Conservation (phyloP, 2,888 invertebrate species). For the Andrena trimmerana region DNA sequence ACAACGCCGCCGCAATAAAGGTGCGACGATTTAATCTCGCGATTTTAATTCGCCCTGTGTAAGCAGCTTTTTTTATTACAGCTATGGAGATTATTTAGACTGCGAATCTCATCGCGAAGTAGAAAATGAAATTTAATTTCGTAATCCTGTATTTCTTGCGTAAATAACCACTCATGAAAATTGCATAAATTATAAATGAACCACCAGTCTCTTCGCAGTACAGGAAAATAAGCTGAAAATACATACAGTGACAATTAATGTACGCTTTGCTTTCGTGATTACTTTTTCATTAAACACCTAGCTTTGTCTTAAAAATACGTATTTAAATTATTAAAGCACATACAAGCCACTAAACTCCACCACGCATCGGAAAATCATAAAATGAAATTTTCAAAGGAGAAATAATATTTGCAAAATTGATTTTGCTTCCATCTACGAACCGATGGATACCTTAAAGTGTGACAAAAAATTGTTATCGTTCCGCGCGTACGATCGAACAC, state of each 20-base stretch:
- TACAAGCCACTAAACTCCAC: no score
- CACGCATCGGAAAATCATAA: background rate
- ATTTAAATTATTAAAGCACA: background rate
- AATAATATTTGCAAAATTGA: no score
- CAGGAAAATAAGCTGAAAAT: background rate
- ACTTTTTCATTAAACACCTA: no score
- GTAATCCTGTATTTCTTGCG: background rate
- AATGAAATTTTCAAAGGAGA: background rate
- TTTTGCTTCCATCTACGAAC: no score
- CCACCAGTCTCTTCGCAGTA: background rate
- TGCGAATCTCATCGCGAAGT: background rate
- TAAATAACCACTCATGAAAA: background rate
- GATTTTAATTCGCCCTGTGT: background rate
- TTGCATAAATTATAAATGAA: background rate
- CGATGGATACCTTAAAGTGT: no score
- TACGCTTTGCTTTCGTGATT: background rate
- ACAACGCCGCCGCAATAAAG: background rate
- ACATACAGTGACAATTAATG: background rate
- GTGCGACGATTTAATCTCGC: constrained; percentile 16
- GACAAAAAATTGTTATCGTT: no score
- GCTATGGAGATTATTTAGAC: background rate
- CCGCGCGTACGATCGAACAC: no score
- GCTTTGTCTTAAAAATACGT: no score
- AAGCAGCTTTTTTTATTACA: background rate
- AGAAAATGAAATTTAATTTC: background rate